Conservation (phyloP, 1,140 invertebrate species). For the Tribolium castaneum region DNA sequence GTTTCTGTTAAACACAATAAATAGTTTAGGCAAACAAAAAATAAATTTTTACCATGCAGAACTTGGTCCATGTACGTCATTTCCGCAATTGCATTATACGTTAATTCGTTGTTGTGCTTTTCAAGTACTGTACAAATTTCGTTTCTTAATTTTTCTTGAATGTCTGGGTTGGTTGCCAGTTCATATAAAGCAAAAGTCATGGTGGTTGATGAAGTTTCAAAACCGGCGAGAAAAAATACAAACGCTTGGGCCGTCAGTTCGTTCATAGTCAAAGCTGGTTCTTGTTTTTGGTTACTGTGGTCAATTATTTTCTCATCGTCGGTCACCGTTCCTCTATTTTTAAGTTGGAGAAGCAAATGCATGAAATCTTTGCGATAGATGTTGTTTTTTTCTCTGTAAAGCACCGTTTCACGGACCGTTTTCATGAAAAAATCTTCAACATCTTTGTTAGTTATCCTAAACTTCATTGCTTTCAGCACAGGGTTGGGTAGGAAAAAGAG, state of each 20-base stretch:
- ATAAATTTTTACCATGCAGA: conserved; percentile 63
- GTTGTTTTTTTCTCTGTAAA: conserved; percentile 63
- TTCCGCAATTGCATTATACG: conserved; percentile 65
- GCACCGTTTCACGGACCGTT: conserved; percentile 65
- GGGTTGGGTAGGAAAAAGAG: not conserved
- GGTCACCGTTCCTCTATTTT: conserved; percentile 60
- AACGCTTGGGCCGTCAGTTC: conserved; percentile 66
- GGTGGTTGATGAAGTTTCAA: conserved; percentile 71
- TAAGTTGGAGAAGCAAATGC: conserved; percentile 68
- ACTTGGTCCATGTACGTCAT: conserved; percentile 65
- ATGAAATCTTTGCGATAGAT: conserved; percentile 68
- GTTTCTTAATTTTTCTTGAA: conserved; percentile 68
- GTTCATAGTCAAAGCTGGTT: conserved; percentile 5
- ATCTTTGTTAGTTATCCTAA: not conserved
- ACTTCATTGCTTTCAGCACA: not conserved
- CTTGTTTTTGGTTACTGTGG: not conserved
- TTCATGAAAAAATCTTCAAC: conserved; percentile 54
- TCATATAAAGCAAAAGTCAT: conserved; percentile 68
- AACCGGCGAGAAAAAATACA: conserved; percentile 71
- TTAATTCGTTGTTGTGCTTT: conserved; percentile 61
- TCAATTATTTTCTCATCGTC: not conserved
- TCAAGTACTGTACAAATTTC: conserved; percentile 68
- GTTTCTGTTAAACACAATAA: conserved; percentile 64
- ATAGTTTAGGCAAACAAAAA: conserved; percentile 47
- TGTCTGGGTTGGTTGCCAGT: conserved; percentile 66